Evolutionary conservation across 2,797 vertebrate species (phyloP).

Genomic region (Agapornis canus): DNA sequence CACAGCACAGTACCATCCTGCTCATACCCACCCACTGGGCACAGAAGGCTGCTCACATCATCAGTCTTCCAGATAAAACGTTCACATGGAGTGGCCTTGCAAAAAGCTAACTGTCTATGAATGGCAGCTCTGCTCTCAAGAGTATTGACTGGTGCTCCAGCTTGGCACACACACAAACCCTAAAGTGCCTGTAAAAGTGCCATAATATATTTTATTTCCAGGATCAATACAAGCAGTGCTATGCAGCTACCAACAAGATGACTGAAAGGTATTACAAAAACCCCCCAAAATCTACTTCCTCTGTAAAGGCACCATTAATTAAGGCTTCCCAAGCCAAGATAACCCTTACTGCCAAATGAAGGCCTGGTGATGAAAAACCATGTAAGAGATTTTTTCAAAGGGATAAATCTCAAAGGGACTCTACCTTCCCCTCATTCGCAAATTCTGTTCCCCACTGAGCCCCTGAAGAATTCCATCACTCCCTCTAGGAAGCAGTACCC

Average conservation of each 20-base stretch:
- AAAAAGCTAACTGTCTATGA: background rate
- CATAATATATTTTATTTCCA: background rate
- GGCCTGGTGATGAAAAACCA: background rate
- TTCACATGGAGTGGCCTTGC: background rate
- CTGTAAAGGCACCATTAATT: background rate
- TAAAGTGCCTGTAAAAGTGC: background rate
- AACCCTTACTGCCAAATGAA: background rate
- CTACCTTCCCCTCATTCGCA: background rate
- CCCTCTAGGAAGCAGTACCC: background rate
- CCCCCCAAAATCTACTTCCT: background rate
- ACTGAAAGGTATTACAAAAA: background rate
- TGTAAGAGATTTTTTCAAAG: background rate
- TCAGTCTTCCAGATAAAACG: background rate
- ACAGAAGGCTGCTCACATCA: background rate
- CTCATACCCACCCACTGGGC: fast-evolving
- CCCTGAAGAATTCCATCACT: background rate
- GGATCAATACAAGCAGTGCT: background rate
- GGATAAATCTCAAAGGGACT: background rate
- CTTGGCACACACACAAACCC: background rate
- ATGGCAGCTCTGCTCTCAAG: background rate
- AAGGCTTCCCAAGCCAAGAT: background rate
- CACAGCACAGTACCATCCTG: background rate
- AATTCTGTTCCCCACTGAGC: background rate
- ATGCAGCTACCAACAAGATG: background rate
- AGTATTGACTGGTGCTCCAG: fast-evolving